phyloP scores from a whole-genome alignment of 2,888 invertebrate genomes.

The Dorcus hopei region DNA sequence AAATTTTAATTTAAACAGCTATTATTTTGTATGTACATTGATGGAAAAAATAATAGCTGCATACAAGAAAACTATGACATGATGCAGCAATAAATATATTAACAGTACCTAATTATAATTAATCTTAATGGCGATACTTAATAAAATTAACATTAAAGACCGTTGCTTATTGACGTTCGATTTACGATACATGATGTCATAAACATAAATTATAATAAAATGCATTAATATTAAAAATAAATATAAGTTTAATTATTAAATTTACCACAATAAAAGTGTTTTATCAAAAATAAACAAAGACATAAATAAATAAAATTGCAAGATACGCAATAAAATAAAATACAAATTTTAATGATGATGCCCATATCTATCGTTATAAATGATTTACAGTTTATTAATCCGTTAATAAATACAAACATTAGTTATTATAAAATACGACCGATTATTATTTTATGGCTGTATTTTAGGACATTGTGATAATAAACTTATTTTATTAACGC shows the following conservation, averaged over 20 bases:
- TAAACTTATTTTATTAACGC: constrained; percentile 44
- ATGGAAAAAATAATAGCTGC: too few species aligned
- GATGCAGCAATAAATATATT: too few species aligned
- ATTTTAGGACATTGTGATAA: constrained; percentile 44
- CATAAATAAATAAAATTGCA: constrained; percentile 15
- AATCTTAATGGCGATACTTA: too few species aligned
- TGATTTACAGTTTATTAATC: constrained; percentile 46
- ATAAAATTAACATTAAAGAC: too few species aligned
- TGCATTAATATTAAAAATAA: not conserved
- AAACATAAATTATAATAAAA: constrained; percentile 15
- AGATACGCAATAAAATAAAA: constrained; percentile 11
- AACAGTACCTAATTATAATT: too few species aligned
- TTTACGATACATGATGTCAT: too few species aligned
- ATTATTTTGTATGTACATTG: too few species aligned
- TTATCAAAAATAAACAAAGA: constrained; percentile 19
- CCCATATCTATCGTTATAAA: constrained; percentile 31
- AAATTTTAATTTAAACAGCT: too few species aligned
- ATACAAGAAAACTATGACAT: too few species aligned
- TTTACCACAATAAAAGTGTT: constrained; percentile 13
- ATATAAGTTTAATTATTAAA: not conserved
- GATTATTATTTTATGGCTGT: constrained; percentile 45
- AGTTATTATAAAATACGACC: constrained; percentile 46
- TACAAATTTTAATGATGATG: constrained; percentile 13
- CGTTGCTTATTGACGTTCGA: too few species aligned
- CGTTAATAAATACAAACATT: constrained; percentile 46